Percentiles rank a stretch among this genome's conserved stretches.
Conservation (phyloP, 2,113 vertebrate genomes). For the Amphiprion ocellaris region DNA sequence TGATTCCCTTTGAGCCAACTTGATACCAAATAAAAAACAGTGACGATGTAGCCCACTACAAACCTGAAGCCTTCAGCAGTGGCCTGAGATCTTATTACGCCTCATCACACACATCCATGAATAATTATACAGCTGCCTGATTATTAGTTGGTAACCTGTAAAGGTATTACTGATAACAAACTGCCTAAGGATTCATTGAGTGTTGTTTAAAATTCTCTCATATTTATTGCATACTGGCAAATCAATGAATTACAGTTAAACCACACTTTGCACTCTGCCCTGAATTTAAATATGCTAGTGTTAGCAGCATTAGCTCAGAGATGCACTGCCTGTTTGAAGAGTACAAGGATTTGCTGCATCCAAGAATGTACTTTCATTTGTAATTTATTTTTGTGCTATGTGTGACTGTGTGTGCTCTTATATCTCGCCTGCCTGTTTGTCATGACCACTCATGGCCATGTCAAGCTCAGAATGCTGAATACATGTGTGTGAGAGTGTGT, state of each 20-base stretch:
- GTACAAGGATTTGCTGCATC: neutral
- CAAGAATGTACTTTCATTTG: neutral
- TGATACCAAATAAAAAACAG: neutral
- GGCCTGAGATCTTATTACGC: slow-evolving; percentile 22
- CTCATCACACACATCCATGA: slow-evolving; percentile 40
- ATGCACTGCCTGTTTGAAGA: neutral
- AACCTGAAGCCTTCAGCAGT: slow-evolving; percentile 10
- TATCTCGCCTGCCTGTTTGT: neutral
- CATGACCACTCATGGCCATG: neutral
- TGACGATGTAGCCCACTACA: slow-evolving; percentile 1
- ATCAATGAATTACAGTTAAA: slow-evolving; percentile 7
- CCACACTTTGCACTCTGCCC: neutral
- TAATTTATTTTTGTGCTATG: neutral
- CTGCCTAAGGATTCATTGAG: slow-evolving; percentile 9
- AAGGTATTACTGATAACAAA: slow-evolving; percentile 35
- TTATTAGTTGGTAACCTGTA: slow-evolving; percentile 52
- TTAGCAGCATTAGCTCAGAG: neutral
- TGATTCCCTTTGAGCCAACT: too few species aligned
- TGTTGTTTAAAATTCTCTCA: slow-evolving; percentile 8
- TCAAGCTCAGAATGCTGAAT: neutral
- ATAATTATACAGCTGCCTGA: slow-evolving; percentile 37
- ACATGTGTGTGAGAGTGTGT: neutral
- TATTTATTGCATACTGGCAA: slow-evolving; percentile 10
- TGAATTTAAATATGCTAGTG: neutral
- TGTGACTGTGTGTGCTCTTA: neutral